Percentiles rank a stretch among this genome's conserved stretches.
Evolutionary conservation across 2,888 invertebrate genomes (phyloP).

Genomic region (Scaeva pyrastri): DNA sequence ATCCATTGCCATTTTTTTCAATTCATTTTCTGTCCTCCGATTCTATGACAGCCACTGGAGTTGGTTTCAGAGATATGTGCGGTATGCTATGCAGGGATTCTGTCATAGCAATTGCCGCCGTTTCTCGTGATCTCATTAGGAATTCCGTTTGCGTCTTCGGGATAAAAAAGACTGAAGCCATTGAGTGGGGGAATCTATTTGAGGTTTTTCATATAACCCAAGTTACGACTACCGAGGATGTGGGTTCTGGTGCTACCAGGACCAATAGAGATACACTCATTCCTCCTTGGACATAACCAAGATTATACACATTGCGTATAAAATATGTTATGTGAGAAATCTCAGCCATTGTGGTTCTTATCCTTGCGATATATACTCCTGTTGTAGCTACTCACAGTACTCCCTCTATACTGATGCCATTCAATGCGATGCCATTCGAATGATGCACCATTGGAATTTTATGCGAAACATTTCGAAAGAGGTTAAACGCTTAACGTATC

Average conservation of each 20-base stretch:
- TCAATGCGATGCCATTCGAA: constrained; percentile 1
- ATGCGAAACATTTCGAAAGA: constrained; percentile 25
- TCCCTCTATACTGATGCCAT: background rate
- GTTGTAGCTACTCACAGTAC: too few relatives aligned
- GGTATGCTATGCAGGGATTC: constrained; percentile 12
- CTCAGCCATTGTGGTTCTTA: constrained; percentile 65
- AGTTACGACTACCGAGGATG: background rate
- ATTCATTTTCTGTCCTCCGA: constrained; percentile 37
- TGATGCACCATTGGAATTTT: constrained; percentile 40
- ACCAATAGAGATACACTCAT: background rate
- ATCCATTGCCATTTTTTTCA: constrained; percentile 52
- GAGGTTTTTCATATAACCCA: constrained; percentile 32
- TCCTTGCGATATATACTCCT: constrained; percentile 34
- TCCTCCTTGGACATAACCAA: constrained; percentile 7
- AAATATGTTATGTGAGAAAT: constrained; percentile 50
- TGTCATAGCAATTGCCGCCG: constrained; percentile 22
- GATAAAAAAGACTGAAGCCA: constrained; percentile 61
- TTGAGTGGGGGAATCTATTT: constrained; percentile 64
- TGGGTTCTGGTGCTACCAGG: constrained; percentile 10
- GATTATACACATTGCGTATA: constrained; percentile 15
- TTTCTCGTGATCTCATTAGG: constrained; percentile 62
- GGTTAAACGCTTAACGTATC: constrained; percentile 61
- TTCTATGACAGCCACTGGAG: constrained; percentile 54
- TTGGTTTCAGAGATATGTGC: constrained; percentile 8
- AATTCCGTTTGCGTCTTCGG: constrained; percentile 71